Percentiles rank a stretch among this genome's conserved stretches.
phyloP scores from a whole-genome alignment of 2,888 invertebrate species.

The Cephus spinipes region DNA sequence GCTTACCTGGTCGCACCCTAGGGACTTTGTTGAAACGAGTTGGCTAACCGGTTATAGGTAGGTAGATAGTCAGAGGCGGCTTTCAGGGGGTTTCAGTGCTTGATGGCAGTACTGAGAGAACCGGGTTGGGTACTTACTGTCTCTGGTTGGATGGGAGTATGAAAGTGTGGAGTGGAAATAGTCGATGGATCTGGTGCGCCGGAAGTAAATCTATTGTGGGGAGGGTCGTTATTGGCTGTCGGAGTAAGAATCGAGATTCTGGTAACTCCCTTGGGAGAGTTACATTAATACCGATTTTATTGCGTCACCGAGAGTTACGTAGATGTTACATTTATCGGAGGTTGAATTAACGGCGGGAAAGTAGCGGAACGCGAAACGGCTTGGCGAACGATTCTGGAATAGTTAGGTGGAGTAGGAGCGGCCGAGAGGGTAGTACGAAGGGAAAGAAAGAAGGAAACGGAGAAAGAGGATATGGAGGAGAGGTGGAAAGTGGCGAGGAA shows the following conservation, averaged over 20 bases:
- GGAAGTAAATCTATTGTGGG: background rate
- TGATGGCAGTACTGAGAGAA: background rate
- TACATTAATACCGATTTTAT: slow-evolving; percentile 37
- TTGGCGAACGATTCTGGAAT: background rate
- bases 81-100: background rate
- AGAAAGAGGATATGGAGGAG: background rate
- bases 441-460: background rate
- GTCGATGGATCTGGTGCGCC: background rate
- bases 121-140: background rate
- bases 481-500: slow-evolving; percentile 10
- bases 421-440: background rate
- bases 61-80: background rate
- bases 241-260: background rate
- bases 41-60: background rate
- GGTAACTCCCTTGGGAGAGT: background rate
- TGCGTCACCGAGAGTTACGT: slow-evolving; percentile 32
- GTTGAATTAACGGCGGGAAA: slow-evolving; percentile 8
- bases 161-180: background rate
- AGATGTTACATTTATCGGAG: slow-evolving; percentile 16
- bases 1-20: background rate
- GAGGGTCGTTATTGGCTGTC: background rate
- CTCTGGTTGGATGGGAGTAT: background rate
- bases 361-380: slow-evolving; percentile 4
- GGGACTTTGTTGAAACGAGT: background rate
- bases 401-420: background rate